Evolutionary conservation across 2,113 vertebrate genomes (phyloP), one percentile per base, ranked within the genome.

Genomic region (Cololabis saira): DNA sequence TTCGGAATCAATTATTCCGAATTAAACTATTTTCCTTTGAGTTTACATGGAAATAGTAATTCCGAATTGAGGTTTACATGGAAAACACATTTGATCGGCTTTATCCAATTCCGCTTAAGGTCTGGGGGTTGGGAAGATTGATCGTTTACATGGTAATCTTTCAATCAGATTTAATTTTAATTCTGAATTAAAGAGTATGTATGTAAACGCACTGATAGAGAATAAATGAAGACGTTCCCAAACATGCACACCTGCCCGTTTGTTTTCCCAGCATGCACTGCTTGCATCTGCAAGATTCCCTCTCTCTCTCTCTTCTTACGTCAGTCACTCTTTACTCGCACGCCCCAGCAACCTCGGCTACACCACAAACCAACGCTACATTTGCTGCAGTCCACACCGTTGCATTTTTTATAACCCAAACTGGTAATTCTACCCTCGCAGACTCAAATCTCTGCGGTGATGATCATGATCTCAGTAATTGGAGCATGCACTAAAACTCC

Each of bases 201-300:
- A n/a, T n/a, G n/a, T n/a, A n/a, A n/a, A n/a, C n/a, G n/a, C n/a
- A n/a, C n/a, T n/a, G n/a, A n/a, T n/a, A n/a, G n/a, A 86, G 77
- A 84, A 89, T 85, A 49, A 86, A 82, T 76, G 71, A 80, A 85
- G 64, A 74, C 33, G 10, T 69, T 71, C 69, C 74, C 74, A 42
- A 64, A 41, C 17, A 18, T 75, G 55, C 64, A 55, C 73, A 65
- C 56, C 67, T 76, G 78, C 51, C 74, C 27, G 58, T 67, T 54
- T 45, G 18, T 56, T 49, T 70, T 41, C 69, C 9, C n/a, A n/a
- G n/a, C 59, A 41, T 74, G 74, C 49, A n/a, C 43, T 72, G 64
- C 48, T 63, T 51, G 61, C 48, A 63, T 63, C 76, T 64, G 56
- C 61, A 75, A n/a, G n/a, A n/a, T n/a, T n/a, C n/a, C n/a, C n/a